A percentile compares a stretch with the other conserved stretches of the same genome.
Evolutionary conservation across 2,797 vertebrate species (phyloP).

Genomic region (Pyrocephalus nanus): DNA sequence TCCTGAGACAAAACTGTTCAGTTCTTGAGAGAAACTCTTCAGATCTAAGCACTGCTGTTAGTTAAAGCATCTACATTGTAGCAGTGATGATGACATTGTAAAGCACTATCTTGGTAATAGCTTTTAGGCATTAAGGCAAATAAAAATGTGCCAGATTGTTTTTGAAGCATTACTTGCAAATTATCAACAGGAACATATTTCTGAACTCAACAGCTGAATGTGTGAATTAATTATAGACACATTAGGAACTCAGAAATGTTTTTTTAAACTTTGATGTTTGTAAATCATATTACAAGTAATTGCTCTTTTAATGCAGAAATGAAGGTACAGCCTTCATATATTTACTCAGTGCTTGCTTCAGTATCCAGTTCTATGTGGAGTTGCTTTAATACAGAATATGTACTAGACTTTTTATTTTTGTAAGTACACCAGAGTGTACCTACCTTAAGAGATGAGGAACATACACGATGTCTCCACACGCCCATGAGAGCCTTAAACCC

Average conservation of each 20-base stretch:
- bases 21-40: neutral
- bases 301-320: slow-evolving; percentile 62
- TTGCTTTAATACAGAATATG: neutral
- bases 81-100: neutral
- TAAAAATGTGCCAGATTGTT: slow-evolving; percentile 70
- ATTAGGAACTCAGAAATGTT: slow-evolving; percentile 56
- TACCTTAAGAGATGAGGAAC: neutral
- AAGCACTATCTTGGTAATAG: neutral
- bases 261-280: slow-evolving; percentile 40
- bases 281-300: slow-evolving; percentile 8
- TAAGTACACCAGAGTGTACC: neutral
- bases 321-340: neutral
- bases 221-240: slow-evolving; percentile 74
- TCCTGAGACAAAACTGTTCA: neutral
- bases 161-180: slow-evolving; percentile 70
- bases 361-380: neutral
- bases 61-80: neutral
- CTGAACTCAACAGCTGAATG: slow-evolving; percentile 65
- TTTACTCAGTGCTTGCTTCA: slow-evolving; percentile 2
- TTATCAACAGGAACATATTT: slow-evolving; percentile 74
- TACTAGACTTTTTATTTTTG: neutral
- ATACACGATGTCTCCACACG: neutral
- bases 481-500: neutral
- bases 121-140: slow-evolving; percentile 44
- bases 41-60: neutral